phyloP scores from a whole-genome alignment of 1,140 invertebrate species.

The Ceratina calcarata region DNA sequence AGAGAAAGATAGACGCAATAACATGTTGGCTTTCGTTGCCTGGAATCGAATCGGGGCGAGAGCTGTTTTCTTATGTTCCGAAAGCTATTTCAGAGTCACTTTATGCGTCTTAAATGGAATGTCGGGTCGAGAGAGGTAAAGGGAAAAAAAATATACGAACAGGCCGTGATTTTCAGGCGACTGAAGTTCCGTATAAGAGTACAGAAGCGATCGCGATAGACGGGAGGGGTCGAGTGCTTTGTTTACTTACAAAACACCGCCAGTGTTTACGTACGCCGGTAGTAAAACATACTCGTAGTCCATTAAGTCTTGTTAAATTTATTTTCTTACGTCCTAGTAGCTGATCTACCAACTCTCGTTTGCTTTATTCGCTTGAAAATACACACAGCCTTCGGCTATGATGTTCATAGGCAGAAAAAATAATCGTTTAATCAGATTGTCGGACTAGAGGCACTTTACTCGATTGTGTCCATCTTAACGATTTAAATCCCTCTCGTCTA shows the following conservation, averaged over 20 bases:
- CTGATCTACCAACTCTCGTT: not conserved
- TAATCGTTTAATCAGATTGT: slow-evolving; percentile 7
- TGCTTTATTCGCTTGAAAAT: not conserved
- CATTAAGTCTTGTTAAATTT: slow-evolving; percentile 21
- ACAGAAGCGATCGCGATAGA: not conserved
- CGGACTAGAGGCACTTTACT: not conserved
- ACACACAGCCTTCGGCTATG: not conserved
- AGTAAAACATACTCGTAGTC: slow-evolving; percentile 5
- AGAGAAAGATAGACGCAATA: not conserved
- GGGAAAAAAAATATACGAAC: not conserved
- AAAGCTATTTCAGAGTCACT: not conserved
- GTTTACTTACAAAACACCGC: slow-evolving; percentile 16
- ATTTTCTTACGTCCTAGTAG: slow-evolving; percentile 16
- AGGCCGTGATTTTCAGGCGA: not conserved
- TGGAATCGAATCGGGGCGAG: too few species aligned
- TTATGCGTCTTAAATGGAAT: not conserved
- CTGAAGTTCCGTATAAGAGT: not conserved
- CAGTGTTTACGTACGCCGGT: not conserved
- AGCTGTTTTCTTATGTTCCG: not conserved
- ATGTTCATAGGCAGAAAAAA: not conserved
- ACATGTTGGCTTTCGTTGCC: not conserved
- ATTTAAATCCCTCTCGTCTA: too few species aligned
- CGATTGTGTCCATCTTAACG: slow-evolving; percentile 2
- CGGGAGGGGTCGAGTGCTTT: not conserved
- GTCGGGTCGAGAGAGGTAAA: not conserved